Evolutionary conservation across 2,113 vertebrate species (phyloP).

Genomic region (Antechinus stuartii): DNA sequence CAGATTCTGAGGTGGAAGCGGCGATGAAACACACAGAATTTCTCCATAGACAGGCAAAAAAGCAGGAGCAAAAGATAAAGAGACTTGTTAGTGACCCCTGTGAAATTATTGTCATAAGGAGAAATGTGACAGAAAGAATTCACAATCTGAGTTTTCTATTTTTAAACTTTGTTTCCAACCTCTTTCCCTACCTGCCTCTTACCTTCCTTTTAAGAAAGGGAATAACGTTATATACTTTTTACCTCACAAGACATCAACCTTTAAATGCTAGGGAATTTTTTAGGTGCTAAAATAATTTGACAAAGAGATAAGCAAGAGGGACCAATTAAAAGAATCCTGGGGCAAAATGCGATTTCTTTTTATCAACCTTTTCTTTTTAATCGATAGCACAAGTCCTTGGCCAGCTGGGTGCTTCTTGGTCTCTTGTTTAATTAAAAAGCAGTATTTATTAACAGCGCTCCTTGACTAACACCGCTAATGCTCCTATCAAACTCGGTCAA

Average conservation of each 20-base stretch:
- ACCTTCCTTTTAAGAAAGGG: conserved; percentile 56
- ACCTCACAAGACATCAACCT: conserved; percentile 54
- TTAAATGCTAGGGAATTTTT: conserved; percentile 70
- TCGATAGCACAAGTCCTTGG: conserved; percentile 37
- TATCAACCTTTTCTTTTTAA: conserved; percentile 55
- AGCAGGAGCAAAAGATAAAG: conserved; percentile 25
- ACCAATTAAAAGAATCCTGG: conserved; percentile 63
- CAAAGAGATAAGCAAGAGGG: conserved; percentile 74
- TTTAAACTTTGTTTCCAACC: conserved; percentile 38
- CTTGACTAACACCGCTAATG: conserved; percentile 64
- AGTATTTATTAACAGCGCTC: conserved; percentile 71
- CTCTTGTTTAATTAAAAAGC: conserved; percentile 81
- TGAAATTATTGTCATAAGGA: conserved; percentile 38
- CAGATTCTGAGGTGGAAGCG: conserved; percentile 23
- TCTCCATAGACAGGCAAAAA: conserved; percentile 9
- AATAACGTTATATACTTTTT: conserved; percentile 49
- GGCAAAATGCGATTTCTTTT: conserved; percentile 75
- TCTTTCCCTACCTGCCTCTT: conserved; percentile 59
- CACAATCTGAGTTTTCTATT: conserved; percentile 47
- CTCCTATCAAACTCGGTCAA: conserved; percentile 65
- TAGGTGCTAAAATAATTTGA: conserved; percentile 80
- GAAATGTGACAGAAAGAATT: conserved; percentile 55
- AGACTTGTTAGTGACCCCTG: conserved; percentile 26
- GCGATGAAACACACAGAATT: conserved; percentile 26
- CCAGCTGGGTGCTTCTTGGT: conserved; percentile 65